Evolutionary conservation across 2,797 vertebrate species (phyloP).

Genomic region (Yasuhikotakia modesta): DNA sequence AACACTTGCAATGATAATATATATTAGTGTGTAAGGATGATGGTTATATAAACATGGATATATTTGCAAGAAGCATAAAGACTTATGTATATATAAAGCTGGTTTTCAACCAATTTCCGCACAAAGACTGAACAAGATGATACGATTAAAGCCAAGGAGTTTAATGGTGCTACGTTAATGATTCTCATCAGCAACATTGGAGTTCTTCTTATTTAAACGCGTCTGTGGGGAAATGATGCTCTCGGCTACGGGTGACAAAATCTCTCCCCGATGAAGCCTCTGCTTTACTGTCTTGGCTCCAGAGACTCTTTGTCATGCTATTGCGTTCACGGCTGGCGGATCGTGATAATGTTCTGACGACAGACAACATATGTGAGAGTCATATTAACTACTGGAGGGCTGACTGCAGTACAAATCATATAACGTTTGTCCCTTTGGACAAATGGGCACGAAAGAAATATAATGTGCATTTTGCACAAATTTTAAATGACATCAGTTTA

Average conservation of each 20-base stretch:
- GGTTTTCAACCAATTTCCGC: no score
- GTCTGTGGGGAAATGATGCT: slow-evolving; percentile 31
- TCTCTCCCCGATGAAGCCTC: slow-evolving; percentile 42
- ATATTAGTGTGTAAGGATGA: no score
- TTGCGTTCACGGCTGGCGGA: slow-evolving; percentile 57
- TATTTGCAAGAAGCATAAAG: no score
- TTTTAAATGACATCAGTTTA: neutral
- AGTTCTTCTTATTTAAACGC: slow-evolving; percentile 29
- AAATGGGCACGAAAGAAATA: slow-evolving; percentile 6
- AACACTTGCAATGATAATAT: slow-evolving; percentile 3
- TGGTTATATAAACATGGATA: no score
- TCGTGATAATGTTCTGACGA: slow-evolving; percentile 60
- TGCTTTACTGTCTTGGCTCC: slow-evolving; percentile 40
- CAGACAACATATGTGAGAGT: slow-evolving; percentile 50
- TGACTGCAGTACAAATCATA: slow-evolving; percentile 51
- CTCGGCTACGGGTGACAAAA: slow-evolving; percentile 40
- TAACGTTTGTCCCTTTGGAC: slow-evolving; percentile 24
- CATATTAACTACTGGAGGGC: slow-evolving; percentile 53
- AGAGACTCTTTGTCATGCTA: slow-evolving; percentile 53
- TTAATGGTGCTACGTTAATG: slow-evolving; percentile 25
- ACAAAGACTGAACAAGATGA: neutral
- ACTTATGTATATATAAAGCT: no score
- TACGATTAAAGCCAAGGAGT: slow-evolving; percentile 4
- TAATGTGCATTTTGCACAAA: neutral
- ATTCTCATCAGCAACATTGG: slow-evolving; percentile 23